Percentiles rank a stretch among this genome's conserved stretches.
Evolutionary conservation across 2,888 invertebrate genomes (phyloP).

Genomic region (Antheraea assamensis): DNA sequence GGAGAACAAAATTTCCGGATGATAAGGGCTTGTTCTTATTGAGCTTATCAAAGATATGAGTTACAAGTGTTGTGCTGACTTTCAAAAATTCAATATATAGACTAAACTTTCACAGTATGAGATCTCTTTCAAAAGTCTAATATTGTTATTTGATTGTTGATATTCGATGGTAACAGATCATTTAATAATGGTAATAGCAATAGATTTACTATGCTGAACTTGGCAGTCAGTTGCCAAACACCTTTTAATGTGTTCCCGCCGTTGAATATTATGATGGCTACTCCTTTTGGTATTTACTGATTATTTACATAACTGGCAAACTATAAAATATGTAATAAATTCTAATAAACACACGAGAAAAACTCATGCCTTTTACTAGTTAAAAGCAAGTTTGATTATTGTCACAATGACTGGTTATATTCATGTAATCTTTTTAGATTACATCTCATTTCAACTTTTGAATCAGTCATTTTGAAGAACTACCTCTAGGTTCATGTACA

Average conservation of each 20-base stretch:
- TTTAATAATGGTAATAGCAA: too few relatives aligned
- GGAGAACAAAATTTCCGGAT: conserved; percentile 7
- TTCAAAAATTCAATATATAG: background rate
- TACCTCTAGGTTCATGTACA: background rate
- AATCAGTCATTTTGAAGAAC: conserved; percentile 1
- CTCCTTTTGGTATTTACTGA: background rate
- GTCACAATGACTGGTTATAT: background rate
- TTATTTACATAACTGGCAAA: background rate
- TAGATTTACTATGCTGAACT: too few relatives aligned
- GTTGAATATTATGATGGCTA: too few relatives aligned
- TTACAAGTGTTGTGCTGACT: background rate
- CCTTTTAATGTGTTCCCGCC: too few relatives aligned
- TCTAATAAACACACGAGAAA: background rate
- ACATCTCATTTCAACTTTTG: background rate
- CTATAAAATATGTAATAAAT: background rate
- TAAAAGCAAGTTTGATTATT: background rate
- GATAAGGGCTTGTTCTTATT: background rate
- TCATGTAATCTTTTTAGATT: conserved; percentile 5
- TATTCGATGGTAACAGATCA: background rate
- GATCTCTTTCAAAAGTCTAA: background rate
- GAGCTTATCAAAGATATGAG: conserved; percentile 1
- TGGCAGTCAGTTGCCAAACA: too few relatives aligned
- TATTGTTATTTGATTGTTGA: background rate
- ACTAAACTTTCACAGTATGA: background rate
- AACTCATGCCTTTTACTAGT: background rate